Evolutionary conservation across 92 coral and sea anemone species (phyloP).

Genomic region (Plumapathes pennacea): DNA sequence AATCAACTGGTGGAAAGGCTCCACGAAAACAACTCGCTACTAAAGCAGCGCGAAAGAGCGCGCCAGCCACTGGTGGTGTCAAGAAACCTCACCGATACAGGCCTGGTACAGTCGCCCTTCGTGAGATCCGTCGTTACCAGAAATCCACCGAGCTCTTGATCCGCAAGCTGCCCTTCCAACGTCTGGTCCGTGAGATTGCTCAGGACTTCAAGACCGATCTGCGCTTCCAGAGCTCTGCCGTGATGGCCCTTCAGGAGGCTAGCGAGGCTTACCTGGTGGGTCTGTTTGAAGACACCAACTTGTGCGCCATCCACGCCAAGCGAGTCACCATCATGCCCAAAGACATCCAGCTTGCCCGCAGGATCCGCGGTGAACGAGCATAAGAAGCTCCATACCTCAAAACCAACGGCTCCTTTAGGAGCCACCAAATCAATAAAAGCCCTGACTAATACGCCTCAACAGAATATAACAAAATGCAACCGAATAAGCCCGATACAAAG

Average conservation of each 20-base stretch:
- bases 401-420: constrained; percentile 30
- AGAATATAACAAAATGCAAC: too few relatives aligned
- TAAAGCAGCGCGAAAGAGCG: constrained; percentile 96
- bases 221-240: constrained; percentile 88
- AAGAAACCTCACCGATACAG: constrained; percentile 96
- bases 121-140: constrained; percentile 88
- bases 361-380: constrained; percentile 78
- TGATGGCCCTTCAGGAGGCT: constrained; percentile 89
- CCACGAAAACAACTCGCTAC: constrained; percentile 95
- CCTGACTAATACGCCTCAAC: constrained; percentile 2
- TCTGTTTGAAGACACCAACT: constrained; percentile 93
- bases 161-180: constrained; percentile 90
- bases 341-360: constrained; percentile 90
- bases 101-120: constrained; percentile 88
- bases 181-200: constrained; percentile 84
- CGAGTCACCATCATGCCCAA: constrained; percentile 97
- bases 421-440: constrained; percentile 24
- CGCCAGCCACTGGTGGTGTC: constrained; percentile 97
- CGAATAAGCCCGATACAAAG: too few relatives aligned
- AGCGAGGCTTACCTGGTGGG: constrained; percentile 94
- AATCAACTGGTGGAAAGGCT: constrained; percentile 99
- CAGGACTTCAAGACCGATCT: constrained; percentile 85
- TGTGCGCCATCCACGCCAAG: constrained; percentile 98
- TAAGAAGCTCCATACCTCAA: too few relatives aligned
- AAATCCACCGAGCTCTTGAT: constrained; percentile 78